These are phyloP conservation scores for Tenthredo amoena DNA, from an alignment of 2,888 invertebrate genomes.

Conservation along the genomic window DNA sequence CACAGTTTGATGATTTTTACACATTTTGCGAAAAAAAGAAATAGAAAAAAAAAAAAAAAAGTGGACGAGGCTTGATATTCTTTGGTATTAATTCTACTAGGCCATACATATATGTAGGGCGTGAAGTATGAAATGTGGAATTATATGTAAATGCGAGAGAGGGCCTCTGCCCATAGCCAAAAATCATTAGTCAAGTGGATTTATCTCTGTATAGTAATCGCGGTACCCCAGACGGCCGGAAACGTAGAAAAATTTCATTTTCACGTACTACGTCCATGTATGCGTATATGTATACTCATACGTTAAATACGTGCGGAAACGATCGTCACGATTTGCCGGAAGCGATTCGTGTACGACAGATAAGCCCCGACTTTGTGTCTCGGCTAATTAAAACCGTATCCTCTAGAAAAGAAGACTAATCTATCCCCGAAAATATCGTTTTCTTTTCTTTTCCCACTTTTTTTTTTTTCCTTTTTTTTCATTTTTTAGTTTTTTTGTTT, in stretches of 20 bases:
- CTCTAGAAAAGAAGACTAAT: neutral
- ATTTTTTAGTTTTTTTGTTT: neutral
- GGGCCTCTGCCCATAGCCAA: neutral
- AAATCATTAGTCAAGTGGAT: slow-evolving; percentile 40
- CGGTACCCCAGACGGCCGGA: neutral
- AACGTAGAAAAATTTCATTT: slow-evolving; percentile 19
- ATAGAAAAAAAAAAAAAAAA: no score
- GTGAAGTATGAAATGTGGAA: neutral
- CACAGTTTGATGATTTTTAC: no score
- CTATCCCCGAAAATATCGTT: neutral
- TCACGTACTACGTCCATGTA: neutral
- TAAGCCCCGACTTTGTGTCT: neutral
- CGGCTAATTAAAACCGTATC: slow-evolving; percentile 26
- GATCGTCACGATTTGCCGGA: slow-evolving; percentile 30
- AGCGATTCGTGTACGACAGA: slow-evolving; percentile 22
- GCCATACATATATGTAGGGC: neutral
- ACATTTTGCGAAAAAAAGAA: no score
- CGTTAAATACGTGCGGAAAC: neutral
- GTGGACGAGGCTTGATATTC: neutral
- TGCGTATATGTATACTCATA: neutral
- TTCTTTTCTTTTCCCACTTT: neutral
- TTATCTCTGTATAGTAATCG: neutral
- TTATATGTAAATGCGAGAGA: neutral
- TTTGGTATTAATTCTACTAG: neutral
- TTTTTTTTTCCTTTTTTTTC: no score